phyloP scores from a whole-genome alignment of 2,888 invertebrate genomes.

The Xestia ashworthii region DNA sequence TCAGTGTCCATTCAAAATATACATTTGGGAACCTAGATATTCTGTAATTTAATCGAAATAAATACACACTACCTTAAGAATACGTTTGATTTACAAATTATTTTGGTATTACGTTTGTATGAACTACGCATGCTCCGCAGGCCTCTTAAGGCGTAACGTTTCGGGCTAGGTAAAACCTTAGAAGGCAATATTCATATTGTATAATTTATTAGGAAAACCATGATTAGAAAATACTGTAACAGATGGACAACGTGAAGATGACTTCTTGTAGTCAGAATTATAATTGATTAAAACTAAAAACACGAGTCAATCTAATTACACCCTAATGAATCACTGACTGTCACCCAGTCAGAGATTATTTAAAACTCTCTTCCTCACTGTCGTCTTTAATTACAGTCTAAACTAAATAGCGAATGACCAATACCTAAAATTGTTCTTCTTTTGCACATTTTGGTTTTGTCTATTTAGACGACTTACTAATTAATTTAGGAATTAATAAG shows the following conservation, averaged over 20 bases:
- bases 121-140: too few species aligned
- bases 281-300: not conserved
- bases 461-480: not conserved
- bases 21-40: too few species aligned
- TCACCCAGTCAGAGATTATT: constrained; percentile 46
- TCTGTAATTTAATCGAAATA: too few species aligned
- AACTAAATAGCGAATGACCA: constrained; percentile 19
- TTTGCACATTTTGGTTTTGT: not conserved
- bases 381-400: constrained; percentile 42
- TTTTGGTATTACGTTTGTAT: too few species aligned
- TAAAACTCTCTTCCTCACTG: constrained; percentile 44
- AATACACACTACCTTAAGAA: too few species aligned
- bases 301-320: constrained; percentile 40
- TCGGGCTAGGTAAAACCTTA: too few species aligned
- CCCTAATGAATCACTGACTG: constrained; percentile 38
- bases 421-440: not conserved
- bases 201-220: too few species aligned
- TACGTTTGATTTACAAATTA: too few species aligned
- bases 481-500: not conserved
- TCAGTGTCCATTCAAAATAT: too few species aligned
- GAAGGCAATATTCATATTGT: not conserved
- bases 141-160: too few species aligned
- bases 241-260: not conserved
- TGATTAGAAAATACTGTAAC: not conserved
- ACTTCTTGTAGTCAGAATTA: not conserved